Evolutionary conservation across 2,888 invertebrate species (phyloP).

Genomic region (Temnothorax ravouxi): DNA sequence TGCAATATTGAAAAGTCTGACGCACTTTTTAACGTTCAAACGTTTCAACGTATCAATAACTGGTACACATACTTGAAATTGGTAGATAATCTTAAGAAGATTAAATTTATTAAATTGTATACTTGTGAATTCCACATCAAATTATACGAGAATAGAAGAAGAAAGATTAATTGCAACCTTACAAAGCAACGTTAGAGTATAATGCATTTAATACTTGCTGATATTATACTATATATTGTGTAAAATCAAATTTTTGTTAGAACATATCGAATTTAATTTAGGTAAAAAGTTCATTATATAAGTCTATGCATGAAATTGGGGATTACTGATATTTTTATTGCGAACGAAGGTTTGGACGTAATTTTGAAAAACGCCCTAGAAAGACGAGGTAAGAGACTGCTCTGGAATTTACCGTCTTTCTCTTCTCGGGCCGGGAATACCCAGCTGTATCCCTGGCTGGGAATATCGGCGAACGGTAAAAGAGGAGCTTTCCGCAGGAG

Average conservation of each 20-base stretch:
- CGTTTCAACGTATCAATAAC: neutral
- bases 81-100: neutral
- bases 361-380: constrained; percentile 60
- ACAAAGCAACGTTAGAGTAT: neutral
- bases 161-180: neutral
- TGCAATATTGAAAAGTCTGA: neutral
- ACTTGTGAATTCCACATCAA: neutral
- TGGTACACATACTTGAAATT: neutral
- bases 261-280: neutral
- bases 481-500: constrained; percentile 67
- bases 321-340: constrained; percentile 1
- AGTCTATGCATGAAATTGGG: neutral
- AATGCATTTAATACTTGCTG: neutral
- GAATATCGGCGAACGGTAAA: constrained; percentile 70
- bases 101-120: neutral
- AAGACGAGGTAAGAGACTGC: constrained; percentile 54
- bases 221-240: neutral
- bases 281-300: neutral
- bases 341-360: constrained; percentile 39
- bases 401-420: constrained; percentile 63
- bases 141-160: neutral
- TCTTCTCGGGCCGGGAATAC: constrained; percentile 58
- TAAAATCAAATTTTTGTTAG: neutral
- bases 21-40: neutral
- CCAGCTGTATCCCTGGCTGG: constrained; percentile 59